Evolutionary conservation across 2,797 vertebrate species (phyloP).

Genomic region (Zalophus californianus): DNA sequence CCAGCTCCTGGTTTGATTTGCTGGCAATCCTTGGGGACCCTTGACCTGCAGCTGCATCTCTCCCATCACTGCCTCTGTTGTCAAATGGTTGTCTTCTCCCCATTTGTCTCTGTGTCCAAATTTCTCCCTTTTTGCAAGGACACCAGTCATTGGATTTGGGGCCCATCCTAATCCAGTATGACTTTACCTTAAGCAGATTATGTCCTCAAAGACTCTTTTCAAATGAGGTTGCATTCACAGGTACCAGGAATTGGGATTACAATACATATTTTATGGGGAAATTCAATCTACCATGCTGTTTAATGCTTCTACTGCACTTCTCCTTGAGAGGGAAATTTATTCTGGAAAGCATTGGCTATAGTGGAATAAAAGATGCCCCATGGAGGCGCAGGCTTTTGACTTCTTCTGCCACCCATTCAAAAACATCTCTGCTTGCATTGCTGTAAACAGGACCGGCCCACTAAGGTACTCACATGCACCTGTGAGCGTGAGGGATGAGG

Average conservation of each 20-base stretch:
- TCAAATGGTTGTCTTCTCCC: fast-evolving
- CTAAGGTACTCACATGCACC: fast-evolving
- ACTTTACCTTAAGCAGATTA: not conserved
- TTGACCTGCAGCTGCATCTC: fast-evolving
- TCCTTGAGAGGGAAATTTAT: fast-evolving
- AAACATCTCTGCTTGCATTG: not conserved
- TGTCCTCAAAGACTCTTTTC: too few relatives aligned
- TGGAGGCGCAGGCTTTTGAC: fast-evolving
- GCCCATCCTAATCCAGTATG: fast-evolving
- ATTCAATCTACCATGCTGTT: too few relatives aligned
- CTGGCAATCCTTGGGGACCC: fast-evolving
- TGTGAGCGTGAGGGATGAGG: too few relatives aligned
- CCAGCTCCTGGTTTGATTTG: too few relatives aligned
- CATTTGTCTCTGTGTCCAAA: not conserved
- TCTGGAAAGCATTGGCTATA: fast-evolving
- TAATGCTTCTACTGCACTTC: fast-evolving
- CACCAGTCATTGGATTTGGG: not conserved
- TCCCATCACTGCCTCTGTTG: not conserved
- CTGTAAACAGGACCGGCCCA: too few relatives aligned
- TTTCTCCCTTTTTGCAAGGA: not conserved
- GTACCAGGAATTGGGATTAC: too few relatives aligned
- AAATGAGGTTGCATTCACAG: not conserved
- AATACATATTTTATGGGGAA: fast-evolving
- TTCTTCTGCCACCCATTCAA: fast-evolving
- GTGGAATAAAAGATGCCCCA: fast-evolving